Conservation (phyloP, 2,797 vertebrate genomes). For the Hyperoplus lanceolatus region DNA sequence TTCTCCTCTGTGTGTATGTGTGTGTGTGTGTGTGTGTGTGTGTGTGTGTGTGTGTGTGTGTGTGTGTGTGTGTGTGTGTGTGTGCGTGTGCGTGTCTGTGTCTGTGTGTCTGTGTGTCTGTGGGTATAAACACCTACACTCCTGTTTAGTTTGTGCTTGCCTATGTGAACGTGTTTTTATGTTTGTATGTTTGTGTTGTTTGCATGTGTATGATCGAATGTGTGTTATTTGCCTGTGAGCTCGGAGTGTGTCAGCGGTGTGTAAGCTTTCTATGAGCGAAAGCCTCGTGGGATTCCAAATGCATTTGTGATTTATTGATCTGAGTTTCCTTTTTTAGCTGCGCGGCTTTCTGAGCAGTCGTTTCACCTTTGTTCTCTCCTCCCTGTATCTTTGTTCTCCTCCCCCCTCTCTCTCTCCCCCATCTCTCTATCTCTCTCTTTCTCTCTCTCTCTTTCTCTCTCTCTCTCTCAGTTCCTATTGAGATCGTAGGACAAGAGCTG, state of each 20-base stretch:
- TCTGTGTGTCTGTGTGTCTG: slow-evolving; percentile 25
- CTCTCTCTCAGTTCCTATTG: slow-evolving; percentile 87
- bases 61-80: slow-evolving; percentile 26
- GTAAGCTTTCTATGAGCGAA: slow-evolving; percentile 63
- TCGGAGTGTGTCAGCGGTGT: slow-evolving; percentile 66
- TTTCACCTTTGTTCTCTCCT: slow-evolving; percentile 74
- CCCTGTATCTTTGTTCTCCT: slow-evolving; percentile 69
- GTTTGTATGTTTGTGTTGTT: slow-evolving; percentile 20
- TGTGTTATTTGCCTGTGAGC: slow-evolving; percentile 55
- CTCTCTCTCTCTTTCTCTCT: slow-evolving; percentile 27
- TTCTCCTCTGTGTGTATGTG: slow-evolving; percentile 34
- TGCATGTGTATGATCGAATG: slow-evolving; percentile 37
- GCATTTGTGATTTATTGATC: slow-evolving; percentile 86
- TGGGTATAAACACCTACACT: slow-evolving; percentile 4
- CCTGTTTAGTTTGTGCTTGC: slow-evolving; percentile 47
- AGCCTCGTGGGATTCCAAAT: slow-evolving; percentile 70
- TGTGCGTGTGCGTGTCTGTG: slow-evolving; percentile 30
- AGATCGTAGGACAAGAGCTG: slow-evolving; percentile 93
- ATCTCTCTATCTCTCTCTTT: slow-evolving; percentile 34
- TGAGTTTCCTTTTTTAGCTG: slow-evolving; percentile 75
- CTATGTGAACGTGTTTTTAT: slow-evolving; percentile 9
- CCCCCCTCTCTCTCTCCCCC: background rate
- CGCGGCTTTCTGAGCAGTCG: slow-evolving; percentile 70
- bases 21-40: slow-evolving; percentile 27
- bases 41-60: slow-evolving; percentile 1